A percentile compares a stretch with the other conserved stretches of the same genome.
Conservation (phyloP, 2,888 invertebrate genomes). For the Cephalotes varians region DNA sequence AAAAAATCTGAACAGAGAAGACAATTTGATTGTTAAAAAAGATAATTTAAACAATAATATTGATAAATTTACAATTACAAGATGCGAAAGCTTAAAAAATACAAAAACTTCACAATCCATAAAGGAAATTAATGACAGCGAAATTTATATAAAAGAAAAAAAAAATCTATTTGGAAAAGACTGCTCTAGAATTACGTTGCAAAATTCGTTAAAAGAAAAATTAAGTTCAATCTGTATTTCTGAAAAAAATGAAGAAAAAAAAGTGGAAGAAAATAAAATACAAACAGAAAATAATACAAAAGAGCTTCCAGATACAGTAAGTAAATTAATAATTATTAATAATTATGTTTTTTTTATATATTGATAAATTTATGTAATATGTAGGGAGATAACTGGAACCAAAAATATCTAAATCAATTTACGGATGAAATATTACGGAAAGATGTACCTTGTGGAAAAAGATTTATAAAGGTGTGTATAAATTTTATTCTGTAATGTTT, state of each 20-base stretch:
- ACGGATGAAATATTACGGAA: constrained; percentile 27
- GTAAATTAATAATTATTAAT: constrained; percentile 21
- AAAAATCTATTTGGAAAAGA: background rate
- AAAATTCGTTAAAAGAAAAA: background rate
- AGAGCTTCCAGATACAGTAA: background rate
- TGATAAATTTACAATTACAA: background rate
- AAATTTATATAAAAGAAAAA: background rate
- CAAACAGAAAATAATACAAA: background rate
- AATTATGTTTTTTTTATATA: background rate
- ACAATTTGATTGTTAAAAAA: background rate
- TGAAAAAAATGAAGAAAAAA: background rate
- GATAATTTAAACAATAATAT: background rate
- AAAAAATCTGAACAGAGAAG: background rate
- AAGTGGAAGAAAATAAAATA: background rate
- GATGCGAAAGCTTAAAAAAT: background rate
- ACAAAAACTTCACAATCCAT: background rate
- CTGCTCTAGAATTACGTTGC: background rate
- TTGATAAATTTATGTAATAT: background rate
- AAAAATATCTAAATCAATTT: background rate
- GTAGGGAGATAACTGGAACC: background rate
- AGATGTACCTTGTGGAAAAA: constrained; percentile 25
- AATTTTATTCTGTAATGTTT: background rate
- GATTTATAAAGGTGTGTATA: constrained; percentile 23
- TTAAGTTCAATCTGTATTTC: background rate
- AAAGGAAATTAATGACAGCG: background rate